Evolutionary conservation across 2,797 vertebrate species (phyloP).

Genomic region (Zalophus californianus): DNA sequence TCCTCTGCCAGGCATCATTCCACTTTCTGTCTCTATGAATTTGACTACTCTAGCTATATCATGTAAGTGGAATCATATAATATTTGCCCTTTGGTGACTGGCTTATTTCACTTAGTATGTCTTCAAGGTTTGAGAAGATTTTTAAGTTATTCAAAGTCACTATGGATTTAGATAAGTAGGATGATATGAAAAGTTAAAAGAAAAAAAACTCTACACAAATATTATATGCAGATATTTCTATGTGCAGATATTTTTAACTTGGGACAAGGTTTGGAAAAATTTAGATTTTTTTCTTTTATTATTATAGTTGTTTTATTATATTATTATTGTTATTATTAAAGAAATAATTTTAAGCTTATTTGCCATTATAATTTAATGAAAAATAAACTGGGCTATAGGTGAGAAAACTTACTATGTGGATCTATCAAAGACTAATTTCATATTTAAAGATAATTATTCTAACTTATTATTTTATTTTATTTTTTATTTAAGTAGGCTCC

Average conservation of each 20-base stretch:
- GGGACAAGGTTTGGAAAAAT: background rate
- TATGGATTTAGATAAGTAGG: background rate
- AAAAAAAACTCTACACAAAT: background rate
- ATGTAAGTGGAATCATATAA: background rate
- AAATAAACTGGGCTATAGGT: background rate
- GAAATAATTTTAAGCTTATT: background rate
- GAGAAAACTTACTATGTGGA: background rate
- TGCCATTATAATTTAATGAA: background rate
- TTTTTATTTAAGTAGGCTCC: background rate
- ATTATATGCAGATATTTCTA: background rate
- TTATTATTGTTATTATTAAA: background rate
- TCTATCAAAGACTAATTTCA: background rate
- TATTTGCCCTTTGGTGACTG: background rate
- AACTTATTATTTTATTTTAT: background rate
- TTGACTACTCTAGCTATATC: background rate
- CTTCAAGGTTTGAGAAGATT: background rate
- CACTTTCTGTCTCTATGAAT: background rate
- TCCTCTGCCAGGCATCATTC: background rate
- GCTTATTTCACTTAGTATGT: background rate
- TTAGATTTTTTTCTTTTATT: background rate
- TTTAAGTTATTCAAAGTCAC: slow-evolving; percentile 27
- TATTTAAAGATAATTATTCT: slow-evolving; percentile 14
- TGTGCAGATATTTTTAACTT: background rate
- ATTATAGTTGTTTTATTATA: background rate
- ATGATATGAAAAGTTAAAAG: slow-evolving; percentile 7